These are phyloP conservation scores for Paedocypris micromegethes DNA, from an alignment of 2,797 vertebrate genomes.

Conservation along the genomic window DNA sequence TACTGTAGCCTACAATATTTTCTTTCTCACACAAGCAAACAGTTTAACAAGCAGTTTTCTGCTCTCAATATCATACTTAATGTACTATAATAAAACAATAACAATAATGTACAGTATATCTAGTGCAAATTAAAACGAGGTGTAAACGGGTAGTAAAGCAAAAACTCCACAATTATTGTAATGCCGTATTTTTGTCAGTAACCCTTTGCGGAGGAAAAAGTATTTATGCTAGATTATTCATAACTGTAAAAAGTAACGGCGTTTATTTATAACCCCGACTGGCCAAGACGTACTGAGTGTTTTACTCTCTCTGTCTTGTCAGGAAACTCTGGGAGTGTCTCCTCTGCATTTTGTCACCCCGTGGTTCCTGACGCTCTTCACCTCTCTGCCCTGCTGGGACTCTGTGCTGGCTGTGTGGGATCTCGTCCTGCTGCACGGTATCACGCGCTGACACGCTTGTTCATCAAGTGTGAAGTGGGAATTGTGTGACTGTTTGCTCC, in stretches of 20 bases:
- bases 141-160: too few relatives aligned
- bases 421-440: slow-evolving; percentile 68
- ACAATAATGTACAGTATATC: too few relatives aligned
- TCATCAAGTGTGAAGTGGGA: background rate
- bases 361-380: slow-evolving; percentile 73
- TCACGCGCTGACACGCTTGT: background rate
- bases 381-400: slow-evolving; percentile 74
- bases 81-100: too few relatives aligned
- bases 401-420: slow-evolving; percentile 72
- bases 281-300: background rate
- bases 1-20: too few relatives aligned
- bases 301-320: background rate
- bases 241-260: background rate
- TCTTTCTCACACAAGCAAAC: too few relatives aligned
- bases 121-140: too few relatives aligned
- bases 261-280: background rate
- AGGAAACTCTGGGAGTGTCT: slow-evolving; percentile 66
- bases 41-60: too few relatives aligned
- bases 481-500: background rate
- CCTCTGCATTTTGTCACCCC: slow-evolving; percentile 67
- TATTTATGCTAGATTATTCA: too few relatives aligned
- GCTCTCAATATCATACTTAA: too few relatives aligned
- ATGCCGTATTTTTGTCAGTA: too few relatives aligned
- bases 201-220: too few relatives aligned
- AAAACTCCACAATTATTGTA: too few relatives aligned